Base-by-base conservation (phyloP, 1,140 invertebrate species). In the Rhizoglyphus robini region DNA sequence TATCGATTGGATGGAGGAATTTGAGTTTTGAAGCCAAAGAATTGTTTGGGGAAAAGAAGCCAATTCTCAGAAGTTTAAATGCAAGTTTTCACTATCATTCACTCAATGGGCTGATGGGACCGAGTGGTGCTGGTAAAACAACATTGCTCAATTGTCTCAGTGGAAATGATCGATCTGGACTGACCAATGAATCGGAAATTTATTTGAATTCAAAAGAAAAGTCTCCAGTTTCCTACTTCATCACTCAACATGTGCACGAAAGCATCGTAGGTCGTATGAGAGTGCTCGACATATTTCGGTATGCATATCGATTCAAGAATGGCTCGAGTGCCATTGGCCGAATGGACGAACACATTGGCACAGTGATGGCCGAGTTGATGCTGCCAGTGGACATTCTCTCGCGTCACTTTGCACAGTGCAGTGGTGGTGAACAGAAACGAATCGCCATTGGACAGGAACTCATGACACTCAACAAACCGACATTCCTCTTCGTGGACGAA, bases 381-480 rank as follows among this genome's bases (percentile, higher is more conserved):
- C 15, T 60, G n/a, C 15, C 15, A n/a, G 30, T 34, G 15, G n/a
- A 15, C 2, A 46, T 60, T 29, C 13, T 60, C 8, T 13, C 46
- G 11, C 15, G 30, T 27, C 3, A 11, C n/a, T 41, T 63, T 15
- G 61, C 46, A 15, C 46, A 49, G 18, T 66, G 65, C 31, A 27
- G n/a, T 18, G 65, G 65, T 49, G 65, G 65, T 47, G 51, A 66
- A 48, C 51, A 64, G 32, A 32, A 41, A 34, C 18, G 65, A 32
- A n/a, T 66, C 1, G 65, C 58, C 54, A 66, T 66, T 66, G 54
- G 32, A 4, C 65, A 66, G 41, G 65, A 66, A 32, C 34, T 66
- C 13, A 58, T 64, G 32, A 20, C 29, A 18, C 1, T 18, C 1
- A 31, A 46, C 1, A 15, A 20, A 27, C 65, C 65, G 20, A 61